Conservation (phyloP, 2,888 invertebrate species). For the Villa cingulata region DNA sequence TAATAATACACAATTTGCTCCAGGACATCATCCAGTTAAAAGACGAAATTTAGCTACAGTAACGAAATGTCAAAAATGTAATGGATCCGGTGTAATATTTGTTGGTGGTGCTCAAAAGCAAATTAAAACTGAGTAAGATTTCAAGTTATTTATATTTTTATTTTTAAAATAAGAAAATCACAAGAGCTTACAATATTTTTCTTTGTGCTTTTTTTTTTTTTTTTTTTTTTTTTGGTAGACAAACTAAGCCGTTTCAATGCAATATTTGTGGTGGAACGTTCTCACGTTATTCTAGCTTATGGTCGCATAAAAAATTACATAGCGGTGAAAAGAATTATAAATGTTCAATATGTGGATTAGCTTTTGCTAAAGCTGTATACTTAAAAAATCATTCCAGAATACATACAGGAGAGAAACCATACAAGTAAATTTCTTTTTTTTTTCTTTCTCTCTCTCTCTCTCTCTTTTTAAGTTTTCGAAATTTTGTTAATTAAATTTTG, state of each 20-base stretch:
- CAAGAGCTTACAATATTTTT: too few species aligned
- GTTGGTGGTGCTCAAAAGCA: conserved; percentile 24
- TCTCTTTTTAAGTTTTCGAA: too few species aligned
- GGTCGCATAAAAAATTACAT: conserved; percentile 80
- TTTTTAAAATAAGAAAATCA: neutral
- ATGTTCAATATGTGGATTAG: conserved; percentile 74
- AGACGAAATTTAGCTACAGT: conserved; percentile 69
- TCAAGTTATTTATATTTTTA: too few species aligned
- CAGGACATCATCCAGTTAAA: conserved; percentile 65
- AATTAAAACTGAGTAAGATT: conserved; percentile 31
- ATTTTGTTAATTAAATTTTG: too few species aligned
- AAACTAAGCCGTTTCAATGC: conserved; percentile 77
- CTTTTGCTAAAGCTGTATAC: conserved; percentile 83
- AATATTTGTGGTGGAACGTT: conserved; percentile 76
- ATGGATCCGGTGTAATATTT: conserved; percentile 68
- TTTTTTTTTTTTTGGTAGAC: conserved; percentile 21
- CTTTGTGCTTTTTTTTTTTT: too few species aligned
- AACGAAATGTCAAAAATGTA: conserved; percentile 79
- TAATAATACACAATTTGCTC: conserved; percentile 19
- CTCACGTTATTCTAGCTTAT: conserved; percentile 72
- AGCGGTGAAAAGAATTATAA: conserved; percentile 73
- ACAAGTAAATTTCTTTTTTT: conserved; percentile 43
- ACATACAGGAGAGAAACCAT: conserved; percentile 74
- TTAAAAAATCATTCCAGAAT: conserved; percentile 78
- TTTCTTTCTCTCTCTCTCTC: too few species aligned